These are phyloP conservation scores for Ataeniobius toweri DNA, from an alignment of 2,797 vertebrate species.

Conservation along the genomic window DNA sequence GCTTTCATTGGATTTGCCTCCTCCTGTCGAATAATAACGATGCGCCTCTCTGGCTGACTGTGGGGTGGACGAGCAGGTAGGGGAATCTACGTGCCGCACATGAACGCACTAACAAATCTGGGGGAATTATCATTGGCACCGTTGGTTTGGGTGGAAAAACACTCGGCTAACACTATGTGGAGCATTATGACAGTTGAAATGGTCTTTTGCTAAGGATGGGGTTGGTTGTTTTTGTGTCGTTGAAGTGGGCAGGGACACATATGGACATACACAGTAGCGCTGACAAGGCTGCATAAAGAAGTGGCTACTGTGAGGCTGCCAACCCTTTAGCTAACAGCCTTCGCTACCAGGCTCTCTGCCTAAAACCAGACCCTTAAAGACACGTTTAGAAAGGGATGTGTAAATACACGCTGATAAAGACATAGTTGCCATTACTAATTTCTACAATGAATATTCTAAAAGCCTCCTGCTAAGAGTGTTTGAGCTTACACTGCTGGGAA, in stretches of 20 bases:
- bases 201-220: conserved; percentile 25
- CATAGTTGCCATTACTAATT: background rate
- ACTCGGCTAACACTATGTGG: conserved; percentile 20
- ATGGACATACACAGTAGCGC: conserved; percentile 39
- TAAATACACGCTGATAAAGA: background rate
- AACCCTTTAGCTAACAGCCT: conserved; percentile 1
- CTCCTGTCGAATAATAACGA: conserved; percentile 64
- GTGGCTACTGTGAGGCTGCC: conserved; percentile 28
- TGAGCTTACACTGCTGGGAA: conserved; percentile 3
- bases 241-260: conserved; percentile 50
- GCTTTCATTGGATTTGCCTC: conserved; percentile 75
- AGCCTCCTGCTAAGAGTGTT: background rate
- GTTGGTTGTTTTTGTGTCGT: conserved; percentile 38
- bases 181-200: conserved; percentile 6
- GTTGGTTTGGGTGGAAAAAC: background rate
- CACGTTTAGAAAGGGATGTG: background rate
- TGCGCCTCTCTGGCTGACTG: conserved; percentile 70
- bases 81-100: conserved; percentile 40
- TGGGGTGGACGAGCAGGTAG: conserved; percentile 75
- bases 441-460: background rate
- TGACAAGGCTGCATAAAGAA: conserved; percentile 70
- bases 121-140: background rate
- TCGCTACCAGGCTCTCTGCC: background rate
- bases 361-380: background rate
- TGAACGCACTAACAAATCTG: conserved; percentile 50